These are phyloP conservation scores for Cricetomys ansorgei DNA, from an alignment of 2,113 vertebrate species.

Conservation along the genomic window DNA sequence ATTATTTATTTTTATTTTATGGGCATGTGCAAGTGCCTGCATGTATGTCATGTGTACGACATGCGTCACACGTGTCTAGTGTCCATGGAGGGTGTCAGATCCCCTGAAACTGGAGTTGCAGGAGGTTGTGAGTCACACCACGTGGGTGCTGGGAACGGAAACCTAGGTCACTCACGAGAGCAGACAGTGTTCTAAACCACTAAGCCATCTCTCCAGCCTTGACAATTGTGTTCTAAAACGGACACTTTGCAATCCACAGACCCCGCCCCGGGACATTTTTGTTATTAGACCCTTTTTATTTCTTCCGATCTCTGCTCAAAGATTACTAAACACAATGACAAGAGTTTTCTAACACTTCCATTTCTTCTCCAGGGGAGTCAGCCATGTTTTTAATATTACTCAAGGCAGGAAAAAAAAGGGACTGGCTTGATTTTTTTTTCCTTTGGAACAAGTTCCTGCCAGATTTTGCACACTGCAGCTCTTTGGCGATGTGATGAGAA, in stretches of 20 bases:
- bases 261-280: not conserved
- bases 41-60: not conserved
- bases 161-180: not conserved
- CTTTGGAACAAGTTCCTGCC: slow-evolving; percentile 60
- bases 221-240: not conserved
- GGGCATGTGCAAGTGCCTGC: not conserved
- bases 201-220: not conserved
- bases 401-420: not conserved
- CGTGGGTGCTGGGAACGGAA: not conserved
- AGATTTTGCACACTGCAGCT: slow-evolving; percentile 65
- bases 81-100: not conserved
- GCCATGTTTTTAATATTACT: slow-evolving; percentile 52
- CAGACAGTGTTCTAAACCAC: not conserved
- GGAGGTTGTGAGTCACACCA: not conserved
- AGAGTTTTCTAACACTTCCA: slow-evolving; percentile 40
- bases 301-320: slow-evolving; percentile 33
- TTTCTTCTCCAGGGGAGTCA: slow-evolving; percentile 48
- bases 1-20: not conserved
- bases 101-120: not conserved
- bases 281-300: not conserved
- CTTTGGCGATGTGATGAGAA: slow-evolving; percentile 58
- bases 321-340: slow-evolving; percentile 1
- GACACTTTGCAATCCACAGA: not conserved
- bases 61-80: not conserved
- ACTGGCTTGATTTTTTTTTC: slow-evolving; percentile 50